A percentile compares a stretch with the other conserved stretches of the same genome.
Evolutionary conservation across 2,797 vertebrate species (phyloP).

Genomic region (Glossophaga mutica): DNA sequence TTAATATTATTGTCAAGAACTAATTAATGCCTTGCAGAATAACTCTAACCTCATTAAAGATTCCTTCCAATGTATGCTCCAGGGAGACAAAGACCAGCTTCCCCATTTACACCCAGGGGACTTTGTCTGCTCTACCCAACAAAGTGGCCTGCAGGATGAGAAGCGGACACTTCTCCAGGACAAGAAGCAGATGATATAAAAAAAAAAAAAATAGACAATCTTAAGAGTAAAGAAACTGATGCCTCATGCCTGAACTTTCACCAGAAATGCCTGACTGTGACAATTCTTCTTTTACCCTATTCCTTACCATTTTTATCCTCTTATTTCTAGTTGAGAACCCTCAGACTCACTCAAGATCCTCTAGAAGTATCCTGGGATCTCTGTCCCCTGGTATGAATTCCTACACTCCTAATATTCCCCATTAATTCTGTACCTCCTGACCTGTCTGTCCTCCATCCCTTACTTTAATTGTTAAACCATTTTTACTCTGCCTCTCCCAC

Average conservation of each 20-base stretch:
- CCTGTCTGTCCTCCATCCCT: too few relatives aligned
- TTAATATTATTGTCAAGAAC: neutral
- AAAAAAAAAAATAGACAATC: too few relatives aligned
- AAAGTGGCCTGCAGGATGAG: neutral
- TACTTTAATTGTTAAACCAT: too few relatives aligned
- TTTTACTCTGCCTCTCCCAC: neutral
- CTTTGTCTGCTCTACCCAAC: neutral
- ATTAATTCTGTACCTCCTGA: too few relatives aligned
- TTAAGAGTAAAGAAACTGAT: neutral
- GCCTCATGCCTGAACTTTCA: neutral
- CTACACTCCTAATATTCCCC: neutral
- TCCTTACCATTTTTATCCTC: neutral
- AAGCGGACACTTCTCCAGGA: neutral
- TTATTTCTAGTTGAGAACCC: neutral
- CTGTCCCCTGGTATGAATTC: neutral
- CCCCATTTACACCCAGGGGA: neutral
- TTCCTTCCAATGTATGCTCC: neutral
- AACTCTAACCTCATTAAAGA: neutral
- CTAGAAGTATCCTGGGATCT: neutral
- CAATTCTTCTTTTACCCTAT: neutral
- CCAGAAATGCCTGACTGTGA: neutral
- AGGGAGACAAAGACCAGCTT: neutral
- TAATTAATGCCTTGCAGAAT: neutral
- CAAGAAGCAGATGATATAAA: neutral
- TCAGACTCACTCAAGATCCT: neutral